A percentile compares a stretch with the other conserved stretches of the same genome.
These are phyloP conservation scores for Ramazzottius varieornatus DNA, from an alignment of 2,888 invertebrate genomes.

Conservation along the genomic window DNA sequence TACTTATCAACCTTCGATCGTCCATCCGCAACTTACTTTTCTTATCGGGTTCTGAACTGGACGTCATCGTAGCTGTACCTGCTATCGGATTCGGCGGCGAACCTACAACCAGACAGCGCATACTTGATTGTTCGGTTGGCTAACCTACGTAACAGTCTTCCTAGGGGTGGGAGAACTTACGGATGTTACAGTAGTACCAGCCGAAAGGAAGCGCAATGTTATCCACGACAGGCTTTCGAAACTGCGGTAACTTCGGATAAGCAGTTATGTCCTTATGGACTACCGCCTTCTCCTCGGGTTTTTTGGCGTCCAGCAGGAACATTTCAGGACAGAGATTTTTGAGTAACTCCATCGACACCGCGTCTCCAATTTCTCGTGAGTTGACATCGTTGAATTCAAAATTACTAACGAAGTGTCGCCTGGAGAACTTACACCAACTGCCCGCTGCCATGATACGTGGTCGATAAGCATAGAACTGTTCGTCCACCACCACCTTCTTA, in stretches of 20 bases:
- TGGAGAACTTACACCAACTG: neutral
- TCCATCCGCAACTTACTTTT: neutral
- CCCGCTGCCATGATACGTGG: neutral
- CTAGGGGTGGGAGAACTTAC: neutral
- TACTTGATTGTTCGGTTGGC: neutral
- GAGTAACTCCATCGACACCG: neutral
- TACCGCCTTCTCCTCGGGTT: neutral
- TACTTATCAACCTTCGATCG: neutral
- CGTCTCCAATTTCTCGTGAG: neutral
- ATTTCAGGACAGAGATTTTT: neutral
- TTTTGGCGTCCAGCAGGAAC: too few species aligned
- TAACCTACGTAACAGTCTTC: neutral
- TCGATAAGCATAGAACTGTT: neutral
- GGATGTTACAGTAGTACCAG: slow-evolving; percentile 1
- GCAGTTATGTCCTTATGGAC: neutral
- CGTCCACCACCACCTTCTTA: neutral
- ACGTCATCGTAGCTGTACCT: neutral
- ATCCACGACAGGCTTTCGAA: neutral
- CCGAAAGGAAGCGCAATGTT: neutral
- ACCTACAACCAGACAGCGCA: neutral
- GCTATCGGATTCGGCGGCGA: neutral
- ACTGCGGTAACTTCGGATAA: neutral
- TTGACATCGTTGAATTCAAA: neutral
- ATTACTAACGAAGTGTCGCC: neutral
- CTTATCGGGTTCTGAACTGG: neutral